phyloP scores from a whole-genome alignment of 1,140 invertebrate species.

The Probaryconus sp. region DNA sequence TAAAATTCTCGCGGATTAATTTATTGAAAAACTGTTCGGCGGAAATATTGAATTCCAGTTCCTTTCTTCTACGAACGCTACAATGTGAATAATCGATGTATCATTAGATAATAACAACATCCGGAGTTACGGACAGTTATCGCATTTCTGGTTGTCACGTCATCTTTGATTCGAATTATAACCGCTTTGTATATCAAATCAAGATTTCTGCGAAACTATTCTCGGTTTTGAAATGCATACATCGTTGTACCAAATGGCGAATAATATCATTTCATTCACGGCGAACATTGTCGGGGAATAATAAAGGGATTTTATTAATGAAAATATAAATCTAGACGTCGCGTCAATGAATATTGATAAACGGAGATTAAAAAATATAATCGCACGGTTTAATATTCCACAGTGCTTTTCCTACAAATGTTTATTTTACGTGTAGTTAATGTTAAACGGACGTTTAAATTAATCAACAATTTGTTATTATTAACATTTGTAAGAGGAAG shows the following conservation, averaged over 20 bases:
- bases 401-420: too few species aligned
- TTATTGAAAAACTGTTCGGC: constrained; percentile 34
- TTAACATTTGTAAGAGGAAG: too few species aligned
- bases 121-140: constrained; percentile 65
- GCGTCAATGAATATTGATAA: too few species aligned
- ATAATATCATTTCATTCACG: constrained; percentile 49
- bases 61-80: constrained; percentile 44
- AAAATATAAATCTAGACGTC: background rate
- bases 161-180: constrained; percentile 63
- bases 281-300: constrained; percentile 15
- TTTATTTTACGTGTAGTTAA: too few species aligned
- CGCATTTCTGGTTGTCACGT: constrained; percentile 58
- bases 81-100: constrained; percentile 64
- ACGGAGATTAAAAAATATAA: too few species aligned
- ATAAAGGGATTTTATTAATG: constrained; percentile 21
- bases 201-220: constrained; percentile 54
- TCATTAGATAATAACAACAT: constrained; percentile 72
- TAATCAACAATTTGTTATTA: too few species aligned
- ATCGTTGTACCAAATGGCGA: constrained; percentile 29
- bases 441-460: too few species aligned
- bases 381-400: too few species aligned
- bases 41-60: constrained; percentile 53
- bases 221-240: constrained; percentile 27
- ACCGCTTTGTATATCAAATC: constrained; percentile 58
- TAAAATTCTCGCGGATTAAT: constrained; percentile 29